Base-by-base conservation (phyloP, 2,888 invertebrate species). In the Leptogaster cylindrica region DNA sequence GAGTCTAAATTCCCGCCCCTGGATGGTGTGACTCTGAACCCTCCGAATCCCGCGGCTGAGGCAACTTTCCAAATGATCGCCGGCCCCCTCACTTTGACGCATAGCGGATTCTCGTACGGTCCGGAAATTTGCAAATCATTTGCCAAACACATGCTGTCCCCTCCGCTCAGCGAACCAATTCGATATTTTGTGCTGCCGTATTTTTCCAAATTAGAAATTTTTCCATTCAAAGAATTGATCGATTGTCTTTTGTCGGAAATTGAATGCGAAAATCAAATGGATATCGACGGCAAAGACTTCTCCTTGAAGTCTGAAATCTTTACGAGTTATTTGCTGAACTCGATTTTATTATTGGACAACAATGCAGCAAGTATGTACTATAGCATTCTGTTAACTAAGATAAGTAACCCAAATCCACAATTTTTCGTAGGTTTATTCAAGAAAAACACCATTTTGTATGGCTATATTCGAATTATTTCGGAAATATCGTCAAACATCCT, bases 21-120 rank as follows among this genome's bases (percentile, higher is more conserved):
- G 72, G 86, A 88, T 72, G 89, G 91, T 44, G 84, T 86, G 23
- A 87, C 88, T 0, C 76, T 87, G 0, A 83, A 85, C 67, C 86
- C 92, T 23, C 91, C 91, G 0, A 91, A 90, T 25, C 88, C 88
- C 1, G 82, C 91, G 18, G 85, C 89, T 5, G 88, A 86, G 36
- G 90, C 89, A 70, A 82, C 93, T 2, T 81, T 92, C 66, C 88
- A 90, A 73, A 86, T 95, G 75, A 86, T 95, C 67, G 85, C 89
- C 73, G 85, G 90, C 71, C 94, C 95, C 0, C 82, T 95, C 65
- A 82, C 84, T 28, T 82, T 88, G 69, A 83, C 87, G 8, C 70
- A 72, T 48, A 67, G 70, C 1, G 72, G 70, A 10, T 70, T 73
- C 25, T 20, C 28, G 18, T 39, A 44, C 12, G 18, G 20, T 5